A percentile compares a stretch with the other conserved stretches of the same genome.
Conservation (phyloP, 1,140 invertebrate genomes). For the Pemphigus obesinymphae region DNA sequence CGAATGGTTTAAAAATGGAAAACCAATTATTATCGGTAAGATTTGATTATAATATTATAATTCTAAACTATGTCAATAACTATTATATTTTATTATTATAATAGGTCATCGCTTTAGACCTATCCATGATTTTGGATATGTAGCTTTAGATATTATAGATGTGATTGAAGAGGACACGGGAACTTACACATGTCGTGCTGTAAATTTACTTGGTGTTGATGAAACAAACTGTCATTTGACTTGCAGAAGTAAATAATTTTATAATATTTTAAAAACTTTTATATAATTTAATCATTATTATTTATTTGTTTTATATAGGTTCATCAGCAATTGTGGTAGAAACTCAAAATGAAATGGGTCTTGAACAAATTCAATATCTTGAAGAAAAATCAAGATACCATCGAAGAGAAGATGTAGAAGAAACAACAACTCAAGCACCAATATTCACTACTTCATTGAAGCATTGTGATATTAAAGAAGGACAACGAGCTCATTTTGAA, state of each 20-base stretch:
- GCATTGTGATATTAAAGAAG: slow-evolving; percentile 88
- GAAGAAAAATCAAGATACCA: slow-evolving; percentile 76
- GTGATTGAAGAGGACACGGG: slow-evolving; percentile 90
- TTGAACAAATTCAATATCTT: slow-evolving; percentile 81
- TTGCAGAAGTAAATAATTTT: slow-evolving; percentile 58
- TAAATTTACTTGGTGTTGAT: slow-evolving; percentile 80
- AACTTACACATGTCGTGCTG: slow-evolving; percentile 87
- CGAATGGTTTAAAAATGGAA: slow-evolving; percentile 89
- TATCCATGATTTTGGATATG: slow-evolving; percentile 94
- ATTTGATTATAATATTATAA: slow-evolving; percentile 3
- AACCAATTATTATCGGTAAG: slow-evolving; percentile 73
- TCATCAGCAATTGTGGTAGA: slow-evolving; percentile 71
- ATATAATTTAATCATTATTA: not conserved
- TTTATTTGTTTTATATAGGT: slow-evolving; percentile 19
- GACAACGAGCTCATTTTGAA: slow-evolving; percentile 93
- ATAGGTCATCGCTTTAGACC: slow-evolving; percentile 82
- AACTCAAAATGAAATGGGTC: slow-evolving; percentile 76
- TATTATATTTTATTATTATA: slow-evolving; percentile 45
- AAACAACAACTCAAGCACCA: slow-evolving; percentile 79
- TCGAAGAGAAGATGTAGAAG: slow-evolving; percentile 68
- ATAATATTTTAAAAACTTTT: not conserved
- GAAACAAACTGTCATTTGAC: slow-evolving; percentile 71
- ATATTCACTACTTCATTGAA: slow-evolving; percentile 86
- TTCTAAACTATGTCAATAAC: not conserved
- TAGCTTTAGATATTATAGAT: slow-evolving; percentile 85